phyloP scores from a whole-genome alignment of 1,140 invertebrate species.

The Orchestia grillus region DNA sequence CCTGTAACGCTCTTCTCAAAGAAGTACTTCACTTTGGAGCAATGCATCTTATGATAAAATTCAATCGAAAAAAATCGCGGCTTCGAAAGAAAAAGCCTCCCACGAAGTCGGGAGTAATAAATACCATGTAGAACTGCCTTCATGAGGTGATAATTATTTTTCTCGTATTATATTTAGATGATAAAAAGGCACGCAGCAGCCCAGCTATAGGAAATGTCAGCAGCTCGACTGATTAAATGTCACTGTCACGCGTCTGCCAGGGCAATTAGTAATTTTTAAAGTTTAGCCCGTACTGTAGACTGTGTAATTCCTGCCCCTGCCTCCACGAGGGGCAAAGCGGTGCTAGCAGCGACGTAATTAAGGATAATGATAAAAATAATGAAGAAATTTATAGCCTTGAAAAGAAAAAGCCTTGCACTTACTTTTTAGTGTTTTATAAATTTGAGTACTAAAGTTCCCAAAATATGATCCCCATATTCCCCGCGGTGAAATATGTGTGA shows the following conservation, averaged over 20 bases:
- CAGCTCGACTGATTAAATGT: constrained; percentile 20
- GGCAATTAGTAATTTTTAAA: constrained; percentile 38
- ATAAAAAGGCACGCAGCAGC: constrained; percentile 1
- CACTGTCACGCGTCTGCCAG: constrained; percentile 23
- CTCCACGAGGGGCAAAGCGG: neutral
- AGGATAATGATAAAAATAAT: neutral
- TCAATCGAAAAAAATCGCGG: neutral
- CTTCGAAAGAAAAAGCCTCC: neutral
- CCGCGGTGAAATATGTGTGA: neutral
- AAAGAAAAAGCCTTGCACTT: neutral
- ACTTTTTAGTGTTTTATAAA: neutral
- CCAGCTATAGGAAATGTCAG: constrained; percentile 49
- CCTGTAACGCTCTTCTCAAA: neutral
- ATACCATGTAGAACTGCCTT: neutral
- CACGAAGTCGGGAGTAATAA: neutral
- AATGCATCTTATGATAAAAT: neutral
- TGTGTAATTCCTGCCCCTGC: constrained; percentile 6
- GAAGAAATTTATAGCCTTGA: neutral
- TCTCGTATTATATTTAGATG: constrained; percentile 42
- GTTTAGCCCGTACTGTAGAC: neutral
- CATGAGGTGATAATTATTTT: constrained; percentile 24
- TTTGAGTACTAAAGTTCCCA: neutral
- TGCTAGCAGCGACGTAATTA: neutral
- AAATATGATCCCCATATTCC: neutral
- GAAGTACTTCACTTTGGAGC: neutral